Evolutionary conservation across 37 sponge, comb jelly and placozoan genomes (phyloP).

Genomic region (Ephydatia muelleri): DNA sequence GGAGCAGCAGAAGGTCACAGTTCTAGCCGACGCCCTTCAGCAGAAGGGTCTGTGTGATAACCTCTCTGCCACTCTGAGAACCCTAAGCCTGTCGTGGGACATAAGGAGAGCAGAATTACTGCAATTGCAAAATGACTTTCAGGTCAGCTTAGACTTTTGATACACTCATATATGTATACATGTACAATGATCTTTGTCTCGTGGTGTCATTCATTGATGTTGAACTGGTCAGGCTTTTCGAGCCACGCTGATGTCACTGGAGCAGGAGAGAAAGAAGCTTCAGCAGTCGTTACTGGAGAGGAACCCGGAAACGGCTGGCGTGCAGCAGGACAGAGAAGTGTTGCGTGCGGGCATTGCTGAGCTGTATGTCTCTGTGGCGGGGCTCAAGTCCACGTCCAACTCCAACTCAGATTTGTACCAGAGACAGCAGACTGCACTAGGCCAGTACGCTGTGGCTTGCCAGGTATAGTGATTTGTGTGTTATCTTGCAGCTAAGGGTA

Average conservation of each 20-base stretch:
- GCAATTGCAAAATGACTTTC: constrained; percentile 36
- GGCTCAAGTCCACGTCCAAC: constrained; percentile 24
- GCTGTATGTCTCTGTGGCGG: constrained; percentile 40
- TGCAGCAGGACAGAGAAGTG: constrained; percentile 24
- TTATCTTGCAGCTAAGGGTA: background rate
- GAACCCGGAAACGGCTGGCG: constrained; percentile 13
- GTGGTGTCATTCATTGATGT: background rate
- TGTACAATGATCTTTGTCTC: background rate
- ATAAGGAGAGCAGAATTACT: constrained; percentile 33
- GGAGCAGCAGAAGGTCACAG: constrained; percentile 30
- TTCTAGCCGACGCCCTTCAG: constrained; percentile 9
- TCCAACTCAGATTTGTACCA: constrained; percentile 2
- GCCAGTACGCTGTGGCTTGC: too few species aligned
- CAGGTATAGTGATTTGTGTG: too few species aligned
- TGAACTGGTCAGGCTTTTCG: constrained; percentile 17
- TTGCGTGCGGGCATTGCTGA: constrained; percentile 22
- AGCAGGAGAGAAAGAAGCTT: constrained; percentile 24
- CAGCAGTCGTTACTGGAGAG: constrained; percentile 19
- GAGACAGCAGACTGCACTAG: background rate
- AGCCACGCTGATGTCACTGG: constrained; percentile 23
- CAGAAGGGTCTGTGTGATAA: constrained; percentile 15
- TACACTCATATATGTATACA: background rate
- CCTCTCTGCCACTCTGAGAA: constrained; percentile 6
- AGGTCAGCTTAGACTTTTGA: constrained; percentile 12
- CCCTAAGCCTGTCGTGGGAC: constrained; percentile 38